Percentiles rank a stretch among this genome's conserved stretches.
Evolutionary conservation across 2,113 vertebrate species (phyloP).

Genomic region (Acanthisitta chloris): DNA sequence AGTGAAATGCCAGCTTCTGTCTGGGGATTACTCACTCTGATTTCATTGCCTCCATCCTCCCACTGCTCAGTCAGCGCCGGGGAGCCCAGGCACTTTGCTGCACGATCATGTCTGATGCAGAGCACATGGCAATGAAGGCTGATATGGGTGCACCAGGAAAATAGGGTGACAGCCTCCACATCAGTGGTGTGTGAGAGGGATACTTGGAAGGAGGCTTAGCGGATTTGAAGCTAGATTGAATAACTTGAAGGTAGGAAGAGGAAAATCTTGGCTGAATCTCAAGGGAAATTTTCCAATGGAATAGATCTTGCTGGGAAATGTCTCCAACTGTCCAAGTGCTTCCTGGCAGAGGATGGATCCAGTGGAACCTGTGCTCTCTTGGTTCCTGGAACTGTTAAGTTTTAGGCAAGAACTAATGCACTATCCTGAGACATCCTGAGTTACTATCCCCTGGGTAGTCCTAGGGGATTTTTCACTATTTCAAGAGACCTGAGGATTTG

Average conservation of each 20-base stretch:
- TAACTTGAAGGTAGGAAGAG: background rate
- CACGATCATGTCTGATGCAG: background rate
- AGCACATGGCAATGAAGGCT: background rate
- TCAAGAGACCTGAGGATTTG: background rate
- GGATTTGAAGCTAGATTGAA: background rate
- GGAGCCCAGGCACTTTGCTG: background rate
- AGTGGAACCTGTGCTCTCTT: background rate
- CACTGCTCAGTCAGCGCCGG: background rate
- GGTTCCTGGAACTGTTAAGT: background rate
- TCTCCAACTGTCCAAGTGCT: background rate
- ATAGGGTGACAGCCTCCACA: background rate
- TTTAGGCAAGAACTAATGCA: background rate
- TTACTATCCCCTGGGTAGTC: background rate
- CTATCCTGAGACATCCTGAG: background rate
- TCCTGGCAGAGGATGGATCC: background rate
- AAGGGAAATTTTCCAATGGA: background rate
- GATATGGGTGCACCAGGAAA: background rate
- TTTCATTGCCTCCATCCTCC: constrained; percentile 50
- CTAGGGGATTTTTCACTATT: background rate
- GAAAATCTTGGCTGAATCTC: background rate
- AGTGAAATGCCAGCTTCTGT: constrained; percentile 49
- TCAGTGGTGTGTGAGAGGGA: background rate
- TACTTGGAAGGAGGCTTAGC: background rate
- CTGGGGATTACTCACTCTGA: constrained; percentile 52
- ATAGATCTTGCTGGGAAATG: background rate